These are phyloP conservation scores for Doryteuthis pealeii DNA, from an alignment of 1,140 invertebrate species.

Conservation along the genomic window DNA sequence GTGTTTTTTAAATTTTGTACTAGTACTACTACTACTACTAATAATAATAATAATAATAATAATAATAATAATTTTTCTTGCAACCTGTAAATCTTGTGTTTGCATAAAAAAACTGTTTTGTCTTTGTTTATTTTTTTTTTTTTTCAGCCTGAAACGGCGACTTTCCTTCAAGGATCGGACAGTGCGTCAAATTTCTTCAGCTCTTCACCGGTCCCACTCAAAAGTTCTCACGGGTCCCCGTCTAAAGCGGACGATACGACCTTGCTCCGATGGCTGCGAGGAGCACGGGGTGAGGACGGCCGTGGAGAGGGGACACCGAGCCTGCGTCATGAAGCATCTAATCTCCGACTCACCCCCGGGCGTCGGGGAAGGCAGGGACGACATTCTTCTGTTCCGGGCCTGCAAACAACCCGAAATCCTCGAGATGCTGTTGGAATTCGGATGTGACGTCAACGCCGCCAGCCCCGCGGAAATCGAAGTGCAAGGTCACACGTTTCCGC, in stretches of 20 bases:
- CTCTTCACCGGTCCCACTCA: background rate
- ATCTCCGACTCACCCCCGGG: background rate
- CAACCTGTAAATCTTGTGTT: no score
- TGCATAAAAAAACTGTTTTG: no score
- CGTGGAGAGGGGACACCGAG: background rate
- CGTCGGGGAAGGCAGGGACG: background rate
- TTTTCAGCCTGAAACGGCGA: slow-evolving; percentile 14
- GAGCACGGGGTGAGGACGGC: slow-evolving; percentile 3
- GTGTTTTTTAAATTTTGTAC: no score
- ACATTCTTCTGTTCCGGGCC: background rate
- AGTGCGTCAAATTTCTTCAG: background rate
- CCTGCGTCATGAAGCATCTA: slow-evolving; percentile 15
- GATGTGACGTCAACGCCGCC: slow-evolving; percentile 9
- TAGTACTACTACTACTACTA: no score
- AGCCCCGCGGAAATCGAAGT: background rate
- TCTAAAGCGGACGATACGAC: slow-evolving; percentile 13
- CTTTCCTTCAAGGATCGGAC: background rate
- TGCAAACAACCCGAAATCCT: slow-evolving; percentile 10
- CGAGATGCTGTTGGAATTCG: slow-evolving; percentile 15
- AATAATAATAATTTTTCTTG: no score
- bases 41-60: no score
- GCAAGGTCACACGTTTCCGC: background rate
- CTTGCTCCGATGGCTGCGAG: slow-evolving; percentile 11
- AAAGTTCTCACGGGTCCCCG: slow-evolving; percentile 4
- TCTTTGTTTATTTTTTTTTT: background rate